phyloP scores from a whole-genome alignment of 2,797 vertebrate genomes.

The Hirundo rustica region DNA sequence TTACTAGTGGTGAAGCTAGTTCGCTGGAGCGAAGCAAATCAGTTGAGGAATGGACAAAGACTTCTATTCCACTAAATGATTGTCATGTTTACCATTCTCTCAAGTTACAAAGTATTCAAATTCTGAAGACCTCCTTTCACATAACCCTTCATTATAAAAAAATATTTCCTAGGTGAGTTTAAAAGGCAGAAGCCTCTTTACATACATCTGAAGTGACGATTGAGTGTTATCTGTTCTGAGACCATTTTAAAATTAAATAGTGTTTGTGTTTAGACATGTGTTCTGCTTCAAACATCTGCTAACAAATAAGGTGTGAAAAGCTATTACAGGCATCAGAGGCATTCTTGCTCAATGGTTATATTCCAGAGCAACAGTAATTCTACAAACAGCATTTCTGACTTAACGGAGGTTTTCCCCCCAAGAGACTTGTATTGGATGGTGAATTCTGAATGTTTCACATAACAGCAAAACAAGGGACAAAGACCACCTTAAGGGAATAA shows the following conservation, averaged over 20 bases:
- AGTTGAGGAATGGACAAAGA: not conserved
- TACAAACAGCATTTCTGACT: not conserved
- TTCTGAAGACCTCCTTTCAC: not conserved
- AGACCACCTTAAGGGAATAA: not conserved
- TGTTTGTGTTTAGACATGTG: not conserved
- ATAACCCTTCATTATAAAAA: not conserved
- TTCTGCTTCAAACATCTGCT: not conserved
- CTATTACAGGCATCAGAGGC: not conserved
- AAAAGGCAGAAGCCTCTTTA: not conserved
- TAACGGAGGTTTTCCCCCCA: not conserved
- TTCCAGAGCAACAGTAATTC: not conserved
- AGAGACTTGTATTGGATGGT: not conserved
- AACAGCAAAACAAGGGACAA: not conserved
- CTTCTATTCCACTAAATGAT: not conserved
- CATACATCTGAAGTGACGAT: not conserved
- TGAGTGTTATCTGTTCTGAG: not conserved
- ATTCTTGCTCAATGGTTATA: not conserved
- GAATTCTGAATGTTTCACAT: not conserved
- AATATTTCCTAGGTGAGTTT: not conserved
- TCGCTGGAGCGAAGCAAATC: not conserved
- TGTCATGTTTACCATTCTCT: not conserved
- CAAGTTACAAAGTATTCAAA: not conserved
- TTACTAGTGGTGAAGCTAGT: not conserved
- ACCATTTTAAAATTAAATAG: not conserved
- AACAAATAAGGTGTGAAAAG: not conserved